Conservation (phyloP, 2,888 invertebrate genomes). For the Nemapogon koenigi region DNA sequence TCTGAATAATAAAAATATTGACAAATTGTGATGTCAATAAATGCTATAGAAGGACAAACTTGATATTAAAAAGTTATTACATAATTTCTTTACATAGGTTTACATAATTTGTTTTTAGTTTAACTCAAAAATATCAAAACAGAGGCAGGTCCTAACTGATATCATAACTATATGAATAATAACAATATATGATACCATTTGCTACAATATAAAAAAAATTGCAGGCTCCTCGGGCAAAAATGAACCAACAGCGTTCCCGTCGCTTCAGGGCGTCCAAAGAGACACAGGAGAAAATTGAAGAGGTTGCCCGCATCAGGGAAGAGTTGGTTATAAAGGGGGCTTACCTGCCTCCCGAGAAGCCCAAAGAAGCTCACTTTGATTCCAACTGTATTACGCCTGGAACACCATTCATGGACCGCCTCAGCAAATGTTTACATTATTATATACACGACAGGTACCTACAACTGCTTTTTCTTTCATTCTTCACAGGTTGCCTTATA, state of each 20-base stretch:
- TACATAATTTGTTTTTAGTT: too few relatives aligned
- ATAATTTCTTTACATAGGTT: too few relatives aligned
- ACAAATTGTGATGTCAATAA: too few relatives aligned
- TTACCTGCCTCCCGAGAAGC: constrained; percentile 83
- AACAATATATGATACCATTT: too few relatives aligned
- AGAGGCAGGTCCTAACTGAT: too few relatives aligned
- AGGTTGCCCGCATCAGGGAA: constrained; percentile 80
- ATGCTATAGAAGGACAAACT: too few relatives aligned
- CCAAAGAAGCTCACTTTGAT: constrained; percentile 94
- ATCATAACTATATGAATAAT: too few relatives aligned
- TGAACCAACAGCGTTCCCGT: constrained; percentile 98
- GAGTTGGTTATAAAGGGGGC: constrained; percentile 77
- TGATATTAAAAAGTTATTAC: too few relatives aligned
- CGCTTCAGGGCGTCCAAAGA: constrained; percentile 98
- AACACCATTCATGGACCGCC: constrained; percentile 95
- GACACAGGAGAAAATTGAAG: constrained; percentile 84
- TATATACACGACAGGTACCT: constrained; percentile 84
- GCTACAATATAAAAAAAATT: not conserved
- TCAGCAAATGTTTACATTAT: constrained; percentile 85
- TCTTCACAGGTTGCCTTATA: too few relatives aligned
- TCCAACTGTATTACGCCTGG: constrained; percentile 99
- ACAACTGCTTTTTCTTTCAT: too few relatives aligned
- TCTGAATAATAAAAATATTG: too few relatives aligned
- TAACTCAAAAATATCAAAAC: too few relatives aligned
- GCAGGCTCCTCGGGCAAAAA: constrained; percentile 95